Evolutionary conservation across 2,113 vertebrate genomes (phyloP).

Genomic region (Nothobranchius kuhntae): DNA sequence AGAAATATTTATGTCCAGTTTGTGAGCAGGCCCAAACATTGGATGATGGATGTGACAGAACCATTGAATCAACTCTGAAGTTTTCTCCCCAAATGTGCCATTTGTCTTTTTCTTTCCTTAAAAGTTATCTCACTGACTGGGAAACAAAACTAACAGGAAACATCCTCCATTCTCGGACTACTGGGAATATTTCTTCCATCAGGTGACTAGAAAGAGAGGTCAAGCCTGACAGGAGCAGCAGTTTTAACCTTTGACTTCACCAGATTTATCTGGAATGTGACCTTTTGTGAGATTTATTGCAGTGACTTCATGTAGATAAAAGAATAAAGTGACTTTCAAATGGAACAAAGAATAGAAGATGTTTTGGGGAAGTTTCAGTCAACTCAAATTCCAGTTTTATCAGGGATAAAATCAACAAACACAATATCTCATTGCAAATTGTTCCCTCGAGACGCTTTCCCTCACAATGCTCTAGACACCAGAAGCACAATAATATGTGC

Average conservation of each 20-base stretch:
- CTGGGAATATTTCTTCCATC: slow-evolving; percentile 1
- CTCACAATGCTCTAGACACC: no score
- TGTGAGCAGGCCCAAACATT: not conserved
- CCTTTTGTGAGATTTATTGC: not conserved
- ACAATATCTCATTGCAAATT: no score
- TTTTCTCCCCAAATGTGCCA: not conserved
- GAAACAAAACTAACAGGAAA: not conserved
- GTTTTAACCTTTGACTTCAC: not conserved
- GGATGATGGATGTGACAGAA: slow-evolving; percentile 1
- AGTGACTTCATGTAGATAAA: not conserved
- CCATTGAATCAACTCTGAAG: not conserved
- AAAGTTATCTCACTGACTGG: not conserved
- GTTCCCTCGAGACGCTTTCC: no score
- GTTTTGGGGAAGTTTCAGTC: no score
- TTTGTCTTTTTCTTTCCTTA: not conserved
- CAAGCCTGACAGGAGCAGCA: not conserved
- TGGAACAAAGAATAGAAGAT: no score
- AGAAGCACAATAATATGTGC: no score
- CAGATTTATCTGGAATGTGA: not conserved
- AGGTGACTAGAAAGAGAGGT: not conserved
- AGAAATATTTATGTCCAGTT: not conserved
- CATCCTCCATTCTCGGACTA: not conserved
- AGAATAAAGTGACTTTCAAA: no score
- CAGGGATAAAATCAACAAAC: no score
- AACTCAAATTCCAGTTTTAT: no score